These are phyloP conservation scores for Apeltes quadracus DNA, from an alignment of 2,113 vertebrate genomes.

Conservation along the genomic window DNA sequence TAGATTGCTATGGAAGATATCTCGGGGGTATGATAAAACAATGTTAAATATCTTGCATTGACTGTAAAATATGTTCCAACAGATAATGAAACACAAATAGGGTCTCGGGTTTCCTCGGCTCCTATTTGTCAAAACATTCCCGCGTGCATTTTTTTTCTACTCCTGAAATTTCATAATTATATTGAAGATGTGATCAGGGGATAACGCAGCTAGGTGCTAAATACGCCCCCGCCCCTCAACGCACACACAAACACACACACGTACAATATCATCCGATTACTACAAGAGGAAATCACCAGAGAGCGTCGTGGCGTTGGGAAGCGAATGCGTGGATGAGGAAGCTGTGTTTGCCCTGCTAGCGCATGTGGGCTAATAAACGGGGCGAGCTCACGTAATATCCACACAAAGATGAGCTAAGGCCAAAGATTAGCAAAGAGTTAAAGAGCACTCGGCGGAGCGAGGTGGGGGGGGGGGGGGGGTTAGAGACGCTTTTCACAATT, in stretches of 20 bases:
- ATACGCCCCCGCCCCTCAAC: not conserved
- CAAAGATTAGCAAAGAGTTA: slow-evolving; percentile 74
- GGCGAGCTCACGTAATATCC: slow-evolving; percentile 68
- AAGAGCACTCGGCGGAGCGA: slow-evolving; percentile 75
- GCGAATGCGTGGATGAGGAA: slow-evolving; percentile 19
- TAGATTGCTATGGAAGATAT: slow-evolving; percentile 85
- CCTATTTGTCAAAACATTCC: slow-evolving; percentile 77
- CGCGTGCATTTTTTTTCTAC: slow-evolving; percentile 58
- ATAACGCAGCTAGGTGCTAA: slow-evolving; percentile 73
- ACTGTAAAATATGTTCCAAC: slow-evolving; percentile 83
- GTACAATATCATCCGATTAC: slow-evolving; percentile 70
- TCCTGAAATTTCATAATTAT: slow-evolving; percentile 73
- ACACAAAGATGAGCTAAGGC: slow-evolving; percentile 66
- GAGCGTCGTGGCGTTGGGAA: slow-evolving; percentile 9
- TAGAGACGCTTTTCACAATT: slow-evolving; percentile 71
- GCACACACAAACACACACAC: slow-evolving; percentile 22
- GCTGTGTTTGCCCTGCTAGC: slow-evolving; percentile 4
- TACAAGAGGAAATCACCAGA: slow-evolving; percentile 48
- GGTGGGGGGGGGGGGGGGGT: slow-evolving; percentile 21
- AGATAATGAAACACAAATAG: slow-evolving; percentile 86
- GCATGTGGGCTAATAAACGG: slow-evolving; percentile 63
- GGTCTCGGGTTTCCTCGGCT: slow-evolving; percentile 72
- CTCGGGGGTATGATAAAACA: slow-evolving; percentile 85
- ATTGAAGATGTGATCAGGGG: slow-evolving; percentile 75
- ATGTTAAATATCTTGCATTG: slow-evolving; percentile 83